Base-by-base conservation (phyloP, 2,888 invertebrate genomes). In the Odontothrips loti region DNA sequence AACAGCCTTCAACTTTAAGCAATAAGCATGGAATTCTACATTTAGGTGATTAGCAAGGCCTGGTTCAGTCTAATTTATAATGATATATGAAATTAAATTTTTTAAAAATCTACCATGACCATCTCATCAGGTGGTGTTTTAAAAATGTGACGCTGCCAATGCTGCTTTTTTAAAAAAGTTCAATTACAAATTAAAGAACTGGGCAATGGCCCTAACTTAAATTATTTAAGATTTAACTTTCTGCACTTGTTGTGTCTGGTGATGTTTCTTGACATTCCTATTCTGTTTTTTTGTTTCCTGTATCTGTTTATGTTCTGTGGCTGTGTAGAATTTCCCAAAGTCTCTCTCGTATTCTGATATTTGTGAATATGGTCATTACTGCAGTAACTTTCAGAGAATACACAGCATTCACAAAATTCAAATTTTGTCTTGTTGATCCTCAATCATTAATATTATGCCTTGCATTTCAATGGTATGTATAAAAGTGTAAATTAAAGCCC, bases 201-300 rank as follows among this genome's bases (percentile, higher is more conserved):
- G 12, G 68, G 68, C 68, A 27, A 27, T 75, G 8, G 12, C 23
- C 23, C 23, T 27, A 27, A 75, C 68, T 75, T 6, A 12, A 23
- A 27, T 75, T 27, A 6, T 43, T 2, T 43, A 43, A 75, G 68
- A 27, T 75, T 75, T 75, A 75, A 75, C 23, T 75, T 27, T 27
- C 23, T 12, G 12, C 27, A 75, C 68, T 75, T 23, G 12, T 75
- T 75, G 68, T 75, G 68, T 27, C 27, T 75, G 68, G 68, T 75
- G 68, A 75, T 75, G 23, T 75, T 75, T 75, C 68, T 75, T 75
- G 68, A 75, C 68, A 75, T 75, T 75, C 68, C 68, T 75, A 27
- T 75, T 75, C n/a, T 75, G 68, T 75, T 75, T 27, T 75, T 27
- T 75, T 0, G 6, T 27, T 23, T 75, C 58, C 34, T 43, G 34